Conservation (phyloP, 2,113 vertebrate genomes). For the Hippocampus comes region DNA sequence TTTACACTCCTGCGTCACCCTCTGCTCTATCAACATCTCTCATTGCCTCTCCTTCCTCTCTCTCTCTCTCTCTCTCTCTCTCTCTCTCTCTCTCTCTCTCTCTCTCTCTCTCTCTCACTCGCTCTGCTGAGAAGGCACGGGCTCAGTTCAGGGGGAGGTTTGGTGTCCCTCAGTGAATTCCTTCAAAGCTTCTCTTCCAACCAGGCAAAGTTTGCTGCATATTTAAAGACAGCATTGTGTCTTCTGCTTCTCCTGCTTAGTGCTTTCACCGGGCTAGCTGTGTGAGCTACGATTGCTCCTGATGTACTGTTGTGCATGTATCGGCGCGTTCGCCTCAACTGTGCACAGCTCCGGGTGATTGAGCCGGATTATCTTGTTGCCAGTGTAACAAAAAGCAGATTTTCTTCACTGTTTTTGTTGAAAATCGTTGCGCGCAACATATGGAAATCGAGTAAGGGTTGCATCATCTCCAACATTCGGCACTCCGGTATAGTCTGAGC, state of each 20-base stretch:
- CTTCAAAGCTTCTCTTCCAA: slow-evolving; percentile 68
- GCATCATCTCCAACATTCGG: not conserved
- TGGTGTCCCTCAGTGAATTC: slow-evolving; percentile 68
- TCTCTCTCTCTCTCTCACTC: slow-evolving; percentile 1
- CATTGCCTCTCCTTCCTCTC: slow-evolving; percentile 11
- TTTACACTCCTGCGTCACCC: slow-evolving; percentile 12
- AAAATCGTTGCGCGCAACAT: slow-evolving; percentile 11
- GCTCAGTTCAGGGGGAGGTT: slow-evolving; percentile 70
- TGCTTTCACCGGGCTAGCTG: slow-evolving; percentile 32
- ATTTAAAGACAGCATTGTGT: slow-evolving; percentile 68
- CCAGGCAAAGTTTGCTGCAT: slow-evolving; percentile 70
- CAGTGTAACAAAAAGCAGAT: slow-evolving; percentile 28
- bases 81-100: not conserved
- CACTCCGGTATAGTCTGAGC: not conserved
- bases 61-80: slow-evolving; percentile 7
- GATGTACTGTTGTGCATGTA: slow-evolving; percentile 10
- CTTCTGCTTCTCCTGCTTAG: slow-evolving; percentile 40
- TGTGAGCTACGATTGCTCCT: slow-evolving; percentile 1
- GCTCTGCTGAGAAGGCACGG: slow-evolving; percentile 60
- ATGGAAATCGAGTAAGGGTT: slow-evolving; percentile 28
- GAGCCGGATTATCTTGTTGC: slow-evolving; percentile 30
- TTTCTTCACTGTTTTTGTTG: slow-evolving; percentile 10
- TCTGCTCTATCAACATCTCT: slow-evolving; percentile 26
- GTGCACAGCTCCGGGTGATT: slow-evolving; percentile 25
- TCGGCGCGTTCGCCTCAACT: slow-evolving; percentile 9